Conservation (phyloP, 1,140 invertebrate species). For the Sinella curviseta region DNA sequence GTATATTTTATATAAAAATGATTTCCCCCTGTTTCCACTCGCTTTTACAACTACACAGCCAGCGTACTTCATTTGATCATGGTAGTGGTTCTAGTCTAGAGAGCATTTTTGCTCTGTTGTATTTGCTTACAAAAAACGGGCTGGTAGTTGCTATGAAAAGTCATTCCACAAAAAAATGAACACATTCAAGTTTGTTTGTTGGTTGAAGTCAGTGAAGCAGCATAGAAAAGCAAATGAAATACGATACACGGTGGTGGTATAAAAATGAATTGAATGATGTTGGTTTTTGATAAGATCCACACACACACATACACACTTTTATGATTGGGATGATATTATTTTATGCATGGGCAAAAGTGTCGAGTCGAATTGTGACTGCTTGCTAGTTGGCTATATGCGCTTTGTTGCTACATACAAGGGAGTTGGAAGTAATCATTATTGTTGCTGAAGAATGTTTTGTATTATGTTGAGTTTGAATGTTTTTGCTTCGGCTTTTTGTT, state of each 20-base stretch:
- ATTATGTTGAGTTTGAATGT: too few species aligned
- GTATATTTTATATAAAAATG: neutral
- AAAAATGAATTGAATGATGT: slow-evolving; percentile 9
- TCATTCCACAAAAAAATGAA: neutral
- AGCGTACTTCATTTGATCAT: too few species aligned
- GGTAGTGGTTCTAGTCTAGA: too few species aligned
- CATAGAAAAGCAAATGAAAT: neutral
- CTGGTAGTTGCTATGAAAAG: neutral
- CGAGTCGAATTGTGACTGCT: too few species aligned
- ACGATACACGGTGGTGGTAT: neutral
- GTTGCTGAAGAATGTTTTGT: too few species aligned
- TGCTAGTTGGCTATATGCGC: too few species aligned
- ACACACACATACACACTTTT: neutral
- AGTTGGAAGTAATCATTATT: too few species aligned
- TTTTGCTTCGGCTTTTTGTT: neutral
- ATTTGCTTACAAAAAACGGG: neutral
- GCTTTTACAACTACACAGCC: too few species aligned
- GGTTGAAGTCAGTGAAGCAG: too few species aligned
- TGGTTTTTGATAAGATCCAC: neutral
- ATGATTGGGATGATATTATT: neutral
- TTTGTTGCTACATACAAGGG: too few species aligned
- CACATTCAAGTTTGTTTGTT: too few species aligned
- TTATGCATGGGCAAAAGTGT: neutral
- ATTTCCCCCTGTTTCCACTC: neutral
- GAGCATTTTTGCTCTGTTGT: neutral